These are phyloP conservation scores for Dryadula phaetusa DNA, from an alignment of 2,888 invertebrate genomes.

Conservation along the genomic window DNA sequence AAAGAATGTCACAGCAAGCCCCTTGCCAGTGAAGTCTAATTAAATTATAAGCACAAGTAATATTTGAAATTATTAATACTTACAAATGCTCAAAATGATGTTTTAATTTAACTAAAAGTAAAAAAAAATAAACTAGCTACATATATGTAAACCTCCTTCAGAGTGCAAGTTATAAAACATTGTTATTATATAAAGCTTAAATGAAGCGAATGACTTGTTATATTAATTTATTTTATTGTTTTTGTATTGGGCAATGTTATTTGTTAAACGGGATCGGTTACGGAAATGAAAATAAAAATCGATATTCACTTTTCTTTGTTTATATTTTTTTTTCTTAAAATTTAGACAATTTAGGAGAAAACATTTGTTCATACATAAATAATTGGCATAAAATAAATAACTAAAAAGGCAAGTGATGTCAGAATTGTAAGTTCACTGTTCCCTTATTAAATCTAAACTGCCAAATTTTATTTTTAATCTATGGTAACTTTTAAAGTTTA, in stretches of 20 bases:
- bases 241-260: slow-evolving; percentile 22
- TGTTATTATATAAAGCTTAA: background rate
- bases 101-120: background rate
- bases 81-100: slow-evolving; percentile 3
- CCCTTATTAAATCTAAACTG: slow-evolving; percentile 46
- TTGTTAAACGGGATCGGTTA: slow-evolving; percentile 41
- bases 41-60: slow-evolving; percentile 50
- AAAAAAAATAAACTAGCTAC: too few species aligned
- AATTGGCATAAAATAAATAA: slow-evolving; percentile 74
- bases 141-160: too few species aligned
- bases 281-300: slow-evolving; percentile 53
- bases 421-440: slow-evolving; percentile 46
- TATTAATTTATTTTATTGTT: slow-evolving; percentile 15
- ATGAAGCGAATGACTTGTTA: background rate
- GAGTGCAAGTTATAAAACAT: background rate
- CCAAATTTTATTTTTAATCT: slow-evolving; percentile 62
- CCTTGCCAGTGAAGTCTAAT: slow-evolving; percentile 63
- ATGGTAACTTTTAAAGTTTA: slow-evolving; percentile 79
- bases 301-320: slow-evolving; percentile 62
- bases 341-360: slow-evolving; percentile 71
- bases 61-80: background rate
- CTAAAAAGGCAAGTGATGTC: slow-evolving; percentile 70
- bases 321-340: slow-evolving; percentile 76
- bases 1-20: slow-evolving; percentile 71
- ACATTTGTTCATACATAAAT: slow-evolving; percentile 66